Percentiles rank a stretch among this genome's conserved stretches.
phyloP scores from a whole-genome alignment of 1,140 invertebrate genomes.

The Berghia stephanieae region DNA sequence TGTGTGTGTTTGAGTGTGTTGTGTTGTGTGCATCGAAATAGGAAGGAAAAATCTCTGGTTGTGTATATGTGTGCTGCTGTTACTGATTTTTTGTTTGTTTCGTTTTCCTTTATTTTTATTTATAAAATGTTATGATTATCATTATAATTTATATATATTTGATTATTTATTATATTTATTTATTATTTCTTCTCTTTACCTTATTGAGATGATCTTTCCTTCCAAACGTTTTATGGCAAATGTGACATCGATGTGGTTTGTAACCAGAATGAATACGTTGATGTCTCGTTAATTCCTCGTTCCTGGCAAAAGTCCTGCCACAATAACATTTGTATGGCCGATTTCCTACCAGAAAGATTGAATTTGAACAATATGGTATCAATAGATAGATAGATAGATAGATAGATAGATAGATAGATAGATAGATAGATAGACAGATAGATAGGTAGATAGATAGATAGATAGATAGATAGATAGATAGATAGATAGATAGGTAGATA shows the following conservation, averaged over 20 bases:
- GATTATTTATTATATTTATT: neutral
- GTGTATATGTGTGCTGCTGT: neutral
- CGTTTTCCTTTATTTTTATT: neutral
- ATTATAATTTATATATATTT: neutral
- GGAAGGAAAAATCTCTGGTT: no score
- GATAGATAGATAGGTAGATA: no score
- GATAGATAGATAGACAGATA: no score
- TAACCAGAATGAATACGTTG: slow-evolving; percentile 81
- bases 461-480: no score
- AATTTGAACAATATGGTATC: no score
- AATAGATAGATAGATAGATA: no score
- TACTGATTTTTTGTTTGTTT: neutral
- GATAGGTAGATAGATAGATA: no score
- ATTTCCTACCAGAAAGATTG: slow-evolving; percentile 75
- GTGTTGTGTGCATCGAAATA: no score
- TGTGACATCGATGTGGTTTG: slow-evolving; percentile 75
- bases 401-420: no score
- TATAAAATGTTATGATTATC: neutral
- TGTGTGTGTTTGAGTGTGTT: no score
- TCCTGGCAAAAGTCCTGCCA: slow-evolving; percentile 89
- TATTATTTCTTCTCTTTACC: slow-evolving; percentile 22
- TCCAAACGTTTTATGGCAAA: slow-evolving; percentile 88
- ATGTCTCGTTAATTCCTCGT: slow-evolving; percentile 91
- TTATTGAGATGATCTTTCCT: slow-evolving; percentile 77
- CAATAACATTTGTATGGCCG: slow-evolving; percentile 89